Conservation (phyloP, 1,140 invertebrate species). For the Latrodectus geometricus region DNA sequence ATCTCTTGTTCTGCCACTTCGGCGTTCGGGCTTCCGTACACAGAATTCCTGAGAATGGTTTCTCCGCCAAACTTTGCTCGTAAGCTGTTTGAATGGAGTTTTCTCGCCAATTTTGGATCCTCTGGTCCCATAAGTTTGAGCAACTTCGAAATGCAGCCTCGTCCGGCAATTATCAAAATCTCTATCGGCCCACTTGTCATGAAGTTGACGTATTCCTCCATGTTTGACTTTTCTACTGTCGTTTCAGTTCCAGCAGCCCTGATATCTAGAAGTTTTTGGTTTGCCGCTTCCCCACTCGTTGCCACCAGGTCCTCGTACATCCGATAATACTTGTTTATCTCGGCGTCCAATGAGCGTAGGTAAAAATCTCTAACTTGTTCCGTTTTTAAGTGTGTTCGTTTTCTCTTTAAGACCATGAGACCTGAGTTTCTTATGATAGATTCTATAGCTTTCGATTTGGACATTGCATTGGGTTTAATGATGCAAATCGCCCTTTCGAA, state of each 20-base stretch:
- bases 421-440: neutral
- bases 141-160: conserved; percentile 7
- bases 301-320: conserved; percentile 17
- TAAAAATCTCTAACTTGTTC: conserved; percentile 40
- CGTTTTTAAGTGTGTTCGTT: conserved; percentile 11
- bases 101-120: conserved; percentile 24
- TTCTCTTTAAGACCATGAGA: conserved; percentile 13
- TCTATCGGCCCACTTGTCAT: conserved; percentile 47
- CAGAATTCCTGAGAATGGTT: conserved; percentile 16
- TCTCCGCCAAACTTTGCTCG: conserved; percentile 40
- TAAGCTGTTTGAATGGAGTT: neutral
- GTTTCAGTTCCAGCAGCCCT: neutral
- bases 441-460: conserved; percentile 20
- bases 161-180: conserved; percentile 14
- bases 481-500: conserved; percentile 41
- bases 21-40: conserved; percentile 6
- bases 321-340: conserved; percentile 31
- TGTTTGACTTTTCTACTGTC: neutral
- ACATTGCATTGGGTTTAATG: conserved; percentile 31
- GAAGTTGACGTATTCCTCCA: conserved; percentile 50
- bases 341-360: conserved; percentile 7
- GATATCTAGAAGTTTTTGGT: conserved; percentile 1
- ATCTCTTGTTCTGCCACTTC: conserved; percentile 32
- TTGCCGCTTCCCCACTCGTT: neutral
- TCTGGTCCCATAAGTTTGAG: conserved; percentile 17